Evolutionary conservation across 2,888 invertebrate genomes (phyloP).

Genomic region (Vanessa cardui): DNA sequence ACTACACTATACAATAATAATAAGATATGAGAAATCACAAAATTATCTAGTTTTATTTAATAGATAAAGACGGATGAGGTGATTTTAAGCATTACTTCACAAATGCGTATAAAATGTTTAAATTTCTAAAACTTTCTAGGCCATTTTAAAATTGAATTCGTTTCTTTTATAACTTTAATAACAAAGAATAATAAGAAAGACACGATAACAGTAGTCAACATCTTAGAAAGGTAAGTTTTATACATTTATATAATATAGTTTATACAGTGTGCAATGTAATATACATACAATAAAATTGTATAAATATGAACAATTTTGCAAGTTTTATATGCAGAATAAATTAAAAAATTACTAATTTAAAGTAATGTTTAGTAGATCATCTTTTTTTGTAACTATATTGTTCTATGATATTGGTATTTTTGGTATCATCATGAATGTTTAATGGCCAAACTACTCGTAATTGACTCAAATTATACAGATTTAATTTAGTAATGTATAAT

Average conservation of each 20-base stretch:
- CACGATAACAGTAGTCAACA: constrained; percentile 30
- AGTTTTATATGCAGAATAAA: constrained; percentile 6
- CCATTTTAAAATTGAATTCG: constrained; percentile 40
- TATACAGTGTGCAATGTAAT: constrained; percentile 2
- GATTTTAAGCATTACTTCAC: constrained; percentile 48
- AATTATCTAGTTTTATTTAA: constrained; percentile 22
- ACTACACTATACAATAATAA: neutral
- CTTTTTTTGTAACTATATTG: neutral
- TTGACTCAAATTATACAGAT: constrained; percentile 32
- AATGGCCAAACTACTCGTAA: constrained; percentile 20
- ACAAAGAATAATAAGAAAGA: constrained; percentile 12
- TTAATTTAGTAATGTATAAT: too few species aligned
- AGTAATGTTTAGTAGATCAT: neutral
- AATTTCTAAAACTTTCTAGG: constrained; percentile 41
- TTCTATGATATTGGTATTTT: constrained; percentile 6
- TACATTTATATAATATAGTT: constrained; percentile 7
- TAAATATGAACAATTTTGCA: neutral
- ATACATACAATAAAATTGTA: constrained; percentile 16
- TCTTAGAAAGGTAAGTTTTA: constrained; percentile 22
- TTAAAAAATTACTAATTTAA: neutral
- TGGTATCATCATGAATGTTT: constrained; percentile 31
- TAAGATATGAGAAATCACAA: constrained; percentile 37
- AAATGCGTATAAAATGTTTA: constrained; percentile 20
- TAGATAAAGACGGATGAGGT: constrained; percentile 64
- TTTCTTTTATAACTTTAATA: constrained; percentile 5